phyloP scores from a whole-genome alignment of 1,140 invertebrate genomes.

The Sarcophaga peregrina region DNA sequence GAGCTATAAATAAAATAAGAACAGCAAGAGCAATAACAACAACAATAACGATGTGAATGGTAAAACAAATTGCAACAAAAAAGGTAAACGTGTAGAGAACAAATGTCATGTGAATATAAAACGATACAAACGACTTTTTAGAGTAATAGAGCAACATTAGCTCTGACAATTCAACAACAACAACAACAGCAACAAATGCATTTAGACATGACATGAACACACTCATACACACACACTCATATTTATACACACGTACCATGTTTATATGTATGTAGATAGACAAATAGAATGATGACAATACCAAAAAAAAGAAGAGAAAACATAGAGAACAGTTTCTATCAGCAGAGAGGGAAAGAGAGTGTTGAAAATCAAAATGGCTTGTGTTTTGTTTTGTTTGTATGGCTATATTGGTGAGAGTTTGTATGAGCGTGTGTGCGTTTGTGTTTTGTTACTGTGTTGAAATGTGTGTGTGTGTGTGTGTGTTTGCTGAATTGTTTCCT shows the following conservation, averaged over 20 bases:
- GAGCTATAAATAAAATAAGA: neutral
- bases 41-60: neutral
- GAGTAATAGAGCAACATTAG: slow-evolving; percentile 33
- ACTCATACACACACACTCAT: neutral
- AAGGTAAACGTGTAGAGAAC: neutral
- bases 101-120: slow-evolving; percentile 41
- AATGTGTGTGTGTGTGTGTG: slow-evolving; percentile 16
- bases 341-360: no score
- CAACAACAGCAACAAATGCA: neutral
- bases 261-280: no score
- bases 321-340: no score
- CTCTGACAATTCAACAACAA: slow-evolving; percentile 29
- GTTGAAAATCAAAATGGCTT: slow-evolving; percentile 26
- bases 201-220: neutral
- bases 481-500: no score
- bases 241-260: no score
- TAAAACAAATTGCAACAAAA: neutral
- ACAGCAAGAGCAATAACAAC: slow-evolving; percentile 5
- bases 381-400: neutral
- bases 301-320: no score
- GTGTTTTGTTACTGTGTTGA: neutral
- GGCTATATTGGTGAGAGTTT: neutral
- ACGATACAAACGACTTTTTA: slow-evolving; percentile 20
- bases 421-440: neutral
- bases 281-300: no score